A percentile compares a stretch with the other conserved stretches of the same genome.
Conservation (phyloP, 2,113 vertebrate species). For the Hemicordylus capensis region DNA sequence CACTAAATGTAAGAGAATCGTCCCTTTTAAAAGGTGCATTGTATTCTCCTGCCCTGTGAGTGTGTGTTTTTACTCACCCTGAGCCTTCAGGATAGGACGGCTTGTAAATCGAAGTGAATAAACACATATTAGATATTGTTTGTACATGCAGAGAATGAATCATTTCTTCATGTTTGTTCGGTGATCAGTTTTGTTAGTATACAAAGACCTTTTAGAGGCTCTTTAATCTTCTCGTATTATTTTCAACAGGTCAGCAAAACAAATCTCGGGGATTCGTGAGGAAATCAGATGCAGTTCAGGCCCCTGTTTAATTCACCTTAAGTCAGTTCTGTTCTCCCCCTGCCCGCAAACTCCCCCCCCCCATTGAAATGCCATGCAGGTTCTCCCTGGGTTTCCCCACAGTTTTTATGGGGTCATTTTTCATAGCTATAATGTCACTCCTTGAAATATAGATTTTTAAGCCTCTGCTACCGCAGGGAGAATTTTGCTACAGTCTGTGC, state of each 20-base stretch:
- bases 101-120: constrained; percentile 1
- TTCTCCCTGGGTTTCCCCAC: constrained; percentile 19
- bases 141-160: background rate
- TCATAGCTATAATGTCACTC: constrained; percentile 57
- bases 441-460: background rate
- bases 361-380: constrained; percentile 38
- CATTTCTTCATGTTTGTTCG: constrained; percentile 7
- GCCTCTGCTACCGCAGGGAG: background rate
- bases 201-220: constrained; percentile 6
- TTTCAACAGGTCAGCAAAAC: background rate
- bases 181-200: constrained; percentile 24
- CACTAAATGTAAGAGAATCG: too few relatives aligned
- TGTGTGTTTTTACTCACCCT: background rate
- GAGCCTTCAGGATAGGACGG: background rate
- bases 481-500: background rate
- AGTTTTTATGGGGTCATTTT: constrained; percentile 49
- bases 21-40: too few relatives aligned
- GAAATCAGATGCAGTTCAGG: background rate
- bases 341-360: too few relatives aligned
- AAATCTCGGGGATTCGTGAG: background rate
- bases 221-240: constrained; percentile 25
- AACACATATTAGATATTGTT: constrained; percentile 18
- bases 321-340: background rate
- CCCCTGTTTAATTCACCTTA: background rate
- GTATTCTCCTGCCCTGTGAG: background rate